Evolutionary conservation across 2,113 vertebrate genomes (phyloP).

Genomic region (Grammomys dolichurus): DNA sequence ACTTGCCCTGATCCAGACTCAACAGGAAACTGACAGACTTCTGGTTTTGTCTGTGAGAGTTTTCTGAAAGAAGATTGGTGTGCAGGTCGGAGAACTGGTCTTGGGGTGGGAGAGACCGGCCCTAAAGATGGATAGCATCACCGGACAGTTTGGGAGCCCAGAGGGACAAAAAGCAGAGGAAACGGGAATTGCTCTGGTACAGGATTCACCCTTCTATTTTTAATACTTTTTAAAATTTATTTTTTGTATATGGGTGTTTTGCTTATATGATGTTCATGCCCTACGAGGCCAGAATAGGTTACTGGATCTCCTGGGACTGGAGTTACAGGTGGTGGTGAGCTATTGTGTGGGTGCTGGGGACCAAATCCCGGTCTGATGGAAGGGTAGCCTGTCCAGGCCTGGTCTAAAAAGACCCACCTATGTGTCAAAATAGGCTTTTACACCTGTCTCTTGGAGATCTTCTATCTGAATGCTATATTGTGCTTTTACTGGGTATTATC

Average conservation of each 20-base stretch:
- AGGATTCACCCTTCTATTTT: background rate
- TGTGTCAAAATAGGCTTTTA: background rate
- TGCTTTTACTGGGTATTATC: background rate
- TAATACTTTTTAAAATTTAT: background rate
- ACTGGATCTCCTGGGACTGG: background rate
- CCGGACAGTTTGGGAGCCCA: background rate
- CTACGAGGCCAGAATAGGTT: background rate
- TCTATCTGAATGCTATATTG: background rate
- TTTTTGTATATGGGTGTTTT: background rate
- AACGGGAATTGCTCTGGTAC: background rate
- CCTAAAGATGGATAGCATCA: background rate
- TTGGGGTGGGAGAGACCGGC: background rate
- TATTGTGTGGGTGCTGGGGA: background rate
- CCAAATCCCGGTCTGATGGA: background rate
- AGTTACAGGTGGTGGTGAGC: background rate
- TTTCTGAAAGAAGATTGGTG: background rate
- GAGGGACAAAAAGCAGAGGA: background rate
- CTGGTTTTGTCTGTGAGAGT: background rate
- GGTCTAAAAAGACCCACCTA: background rate
- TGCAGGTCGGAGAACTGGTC: background rate
- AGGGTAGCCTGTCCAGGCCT: background rate
- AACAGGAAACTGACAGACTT: background rate
- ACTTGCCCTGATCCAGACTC: background rate
- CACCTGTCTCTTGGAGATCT: background rate
- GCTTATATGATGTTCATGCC: background rate